Evolutionary conservation across 2,797 vertebrate genomes (phyloP), one percentile per base, ranked within the genome.

Genomic region (Lepidocolaptes lacrymiger): DNA sequence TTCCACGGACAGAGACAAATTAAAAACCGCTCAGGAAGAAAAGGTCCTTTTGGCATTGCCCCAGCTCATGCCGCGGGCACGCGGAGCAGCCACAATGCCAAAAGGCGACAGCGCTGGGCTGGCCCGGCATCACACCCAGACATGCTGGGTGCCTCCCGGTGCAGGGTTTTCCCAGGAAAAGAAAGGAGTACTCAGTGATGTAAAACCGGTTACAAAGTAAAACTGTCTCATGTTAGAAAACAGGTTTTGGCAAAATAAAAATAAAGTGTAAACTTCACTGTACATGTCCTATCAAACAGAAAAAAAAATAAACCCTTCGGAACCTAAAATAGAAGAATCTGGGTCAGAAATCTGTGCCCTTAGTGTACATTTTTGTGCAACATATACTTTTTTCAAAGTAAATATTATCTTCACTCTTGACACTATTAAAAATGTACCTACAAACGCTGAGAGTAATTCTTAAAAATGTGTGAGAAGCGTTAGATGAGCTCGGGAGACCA

Each of bases 1-100:
- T 98, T 98, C 97, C 76, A 98, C 97, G 98, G 98, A 99, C 98
- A 99, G 98, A 98, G 98, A 98, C 98, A 98, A 98, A 98, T 93
- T 97, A 98, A 98, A 98, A 98, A 97, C 98, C 97, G 98, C 98
- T 98, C 96, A 92, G 96, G 98, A 98, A 91, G 88, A 79, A 78
- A 78, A 78, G 59, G 34, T 24, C 81, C 80, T 73, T 85, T 67
- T 73, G 88, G 88, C 88, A 41, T 15, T 8, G 8, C 44, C 91
- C 84, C 41, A 27, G 82, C 49, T 24, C 4, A 2, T 6, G 1
- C 59, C 12, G 12, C 0, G 18, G 51, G 59, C 11, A 3, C 2
- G 21, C 3, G 44, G 52, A n/a, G 59, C 64, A 46, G 43, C 85
- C 26, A 24, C 39, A 5, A 3, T 22, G 82, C 82, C 69, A 2